phyloP scores from a whole-genome alignment of 2,888 invertebrate genomes.

The Keiferia lycopersicella region DNA sequence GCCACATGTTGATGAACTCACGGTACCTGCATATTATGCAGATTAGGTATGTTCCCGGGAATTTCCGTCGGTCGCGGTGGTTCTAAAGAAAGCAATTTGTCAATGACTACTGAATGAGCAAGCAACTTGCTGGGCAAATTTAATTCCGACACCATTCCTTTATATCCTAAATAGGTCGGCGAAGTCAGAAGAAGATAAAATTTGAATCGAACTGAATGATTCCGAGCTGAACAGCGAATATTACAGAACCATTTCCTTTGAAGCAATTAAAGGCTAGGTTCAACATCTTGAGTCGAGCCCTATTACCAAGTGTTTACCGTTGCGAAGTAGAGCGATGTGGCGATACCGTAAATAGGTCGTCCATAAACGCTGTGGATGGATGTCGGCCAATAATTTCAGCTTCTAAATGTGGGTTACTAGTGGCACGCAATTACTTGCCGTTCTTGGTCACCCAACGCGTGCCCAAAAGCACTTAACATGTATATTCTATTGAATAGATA shows the following conservation, averaged over 20 bases:
- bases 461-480: constrained; percentile 34
- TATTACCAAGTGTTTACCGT: constrained; percentile 49
- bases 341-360: constrained; percentile 75
- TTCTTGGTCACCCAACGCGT: constrained; percentile 39
- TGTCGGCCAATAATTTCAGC: constrained; percentile 63
- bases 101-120: constrained; percentile 29
- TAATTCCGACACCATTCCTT: background rate
- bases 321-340: constrained; percentile 67
- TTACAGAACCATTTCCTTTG: constrained; percentile 12
- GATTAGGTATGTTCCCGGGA: constrained; percentile 49
- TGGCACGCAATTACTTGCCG: constrained; percentile 63
- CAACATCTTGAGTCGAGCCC: constrained; percentile 45
- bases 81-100: constrained; percentile 39
- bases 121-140: constrained; percentile 3
- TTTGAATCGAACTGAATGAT: background rate
- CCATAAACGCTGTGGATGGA: constrained; percentile 62
- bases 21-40: constrained; percentile 65
- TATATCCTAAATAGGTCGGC: constrained; percentile 1
- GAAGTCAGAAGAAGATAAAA: background rate
- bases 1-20: constrained; percentile 65
- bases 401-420: constrained; percentile 72
- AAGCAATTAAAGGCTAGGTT: constrained; percentile 35
- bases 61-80: constrained; percentile 34
- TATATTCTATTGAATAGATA: constrained; percentile 32
- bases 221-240: background rate